phyloP scores from a whole-genome alignment of 2,888 invertebrate species.

The Drosophila borborema region DNA sequence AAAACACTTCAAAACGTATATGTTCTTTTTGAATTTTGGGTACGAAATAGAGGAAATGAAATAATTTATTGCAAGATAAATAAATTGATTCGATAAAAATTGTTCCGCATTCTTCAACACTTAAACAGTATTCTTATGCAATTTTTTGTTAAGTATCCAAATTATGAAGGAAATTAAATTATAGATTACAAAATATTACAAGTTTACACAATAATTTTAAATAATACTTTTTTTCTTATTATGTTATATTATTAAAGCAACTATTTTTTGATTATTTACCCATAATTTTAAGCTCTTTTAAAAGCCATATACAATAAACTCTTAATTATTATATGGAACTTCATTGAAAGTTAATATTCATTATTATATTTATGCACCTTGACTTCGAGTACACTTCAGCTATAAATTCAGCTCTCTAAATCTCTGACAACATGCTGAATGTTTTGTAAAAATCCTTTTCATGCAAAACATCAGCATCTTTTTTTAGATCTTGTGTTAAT shows the following conservation, averaged over 20 bases:
- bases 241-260: too few species aligned
- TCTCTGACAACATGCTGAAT: not conserved
- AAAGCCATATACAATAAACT: not conserved
- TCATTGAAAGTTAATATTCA: not conserved
- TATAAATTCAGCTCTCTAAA: not conserved
- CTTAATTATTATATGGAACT: not conserved
- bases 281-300: not conserved
- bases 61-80: not conserved
- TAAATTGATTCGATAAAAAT: not conserved
- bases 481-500: conserved; percentile 9
- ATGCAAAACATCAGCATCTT: not conserved
- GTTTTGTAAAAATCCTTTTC: conserved; percentile 4
- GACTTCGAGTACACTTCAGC: not conserved
- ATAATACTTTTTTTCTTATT: too few species aligned
- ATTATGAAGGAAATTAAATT: too few species aligned
- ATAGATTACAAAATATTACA: too few species aligned
- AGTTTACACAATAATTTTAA: too few species aligned
- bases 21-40: not conserved
- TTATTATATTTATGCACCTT: not conserved
- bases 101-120: too few species aligned
- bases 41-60: not conserved
- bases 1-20: not conserved
- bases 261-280: not conserved
- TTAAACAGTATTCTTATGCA: too few species aligned
- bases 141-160: too few species aligned